These are phyloP conservation scores for Oenanthe melanoleuca DNA, from an alignment of 2,113 vertebrate genomes.

Conservation along the genomic window DNA sequence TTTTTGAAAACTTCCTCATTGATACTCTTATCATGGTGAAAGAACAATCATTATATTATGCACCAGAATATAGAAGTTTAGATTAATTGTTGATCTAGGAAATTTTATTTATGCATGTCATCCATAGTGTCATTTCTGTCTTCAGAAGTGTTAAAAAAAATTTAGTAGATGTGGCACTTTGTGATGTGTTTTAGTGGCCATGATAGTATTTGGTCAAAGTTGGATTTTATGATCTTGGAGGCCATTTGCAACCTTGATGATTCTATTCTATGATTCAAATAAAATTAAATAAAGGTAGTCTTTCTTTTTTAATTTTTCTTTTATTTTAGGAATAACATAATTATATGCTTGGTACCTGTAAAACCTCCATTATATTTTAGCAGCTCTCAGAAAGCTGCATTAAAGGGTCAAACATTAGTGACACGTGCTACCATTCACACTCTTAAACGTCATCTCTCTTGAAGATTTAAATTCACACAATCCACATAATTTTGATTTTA, in stretches of 20 bases:
- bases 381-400: not conserved
- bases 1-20: not conserved
- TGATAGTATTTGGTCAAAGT: not conserved
- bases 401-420: not conserved
- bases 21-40: not conserved
- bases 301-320: not conserved
- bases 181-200: rapidly evolving
- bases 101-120: not conserved
- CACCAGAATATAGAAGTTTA: not conserved
- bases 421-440: not conserved
- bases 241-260: not conserved
- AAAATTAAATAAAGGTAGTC: not conserved
- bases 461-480: not conserved
- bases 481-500: not conserved
- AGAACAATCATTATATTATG: not conserved
- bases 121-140: not conserved
- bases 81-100: not conserved
- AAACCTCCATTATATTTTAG: not conserved
- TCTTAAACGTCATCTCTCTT: not conserved
- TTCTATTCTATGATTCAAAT: not conserved
- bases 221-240: not conserved
- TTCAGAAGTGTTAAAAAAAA: not conserved
- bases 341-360: not conserved
- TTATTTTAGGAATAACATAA: not conserved
- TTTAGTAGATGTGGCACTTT: not conserved